These are phyloP conservation scores for Hyles euphorbiae DNA, from an alignment of 1,140 invertebrate species.

Conservation along the genomic window DNA sequence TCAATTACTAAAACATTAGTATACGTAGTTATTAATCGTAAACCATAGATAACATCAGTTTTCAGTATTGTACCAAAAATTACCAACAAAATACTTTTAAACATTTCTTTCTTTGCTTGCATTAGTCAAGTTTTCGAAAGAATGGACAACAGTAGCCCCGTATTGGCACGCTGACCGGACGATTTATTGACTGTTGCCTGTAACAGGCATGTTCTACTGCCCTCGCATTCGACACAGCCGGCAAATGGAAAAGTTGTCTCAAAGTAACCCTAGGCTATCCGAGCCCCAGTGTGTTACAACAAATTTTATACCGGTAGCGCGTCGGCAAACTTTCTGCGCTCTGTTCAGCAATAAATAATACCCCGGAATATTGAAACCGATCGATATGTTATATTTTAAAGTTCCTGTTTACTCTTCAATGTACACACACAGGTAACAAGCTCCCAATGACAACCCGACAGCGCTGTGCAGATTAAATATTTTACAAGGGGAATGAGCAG, in stretches of 20 bases:
- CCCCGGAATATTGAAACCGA: slow-evolving; percentile 26
- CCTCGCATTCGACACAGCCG: slow-evolving; percentile 21
- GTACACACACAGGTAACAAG: background rate
- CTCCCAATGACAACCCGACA: background rate
- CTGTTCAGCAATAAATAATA: slow-evolving; percentile 40
- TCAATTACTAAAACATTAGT: too few species aligned
- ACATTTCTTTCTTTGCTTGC: too few species aligned
- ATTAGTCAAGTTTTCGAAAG: background rate
- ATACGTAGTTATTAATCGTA: too few species aligned
- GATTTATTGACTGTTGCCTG: slow-evolving; percentile 34
- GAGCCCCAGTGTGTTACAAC: slow-evolving; percentile 23
- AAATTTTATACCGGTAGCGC: slow-evolving; percentile 35
- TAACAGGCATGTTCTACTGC: slow-evolving; percentile 18
- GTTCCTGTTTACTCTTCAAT: slow-evolving; percentile 17
- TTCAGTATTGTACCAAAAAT: too few species aligned
- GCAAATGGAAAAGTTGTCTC: slow-evolving; percentile 41
- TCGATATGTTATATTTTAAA: slow-evolving; percentile 35
- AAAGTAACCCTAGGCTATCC: slow-evolving; percentile 23
- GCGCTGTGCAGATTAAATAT: slow-evolving; percentile 7
- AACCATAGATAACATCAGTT: too few species aligned
- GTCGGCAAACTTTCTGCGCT: slow-evolving; percentile 30
- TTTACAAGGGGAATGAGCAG: slow-evolving; percentile 22
- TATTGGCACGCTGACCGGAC: slow-evolving; percentile 17
- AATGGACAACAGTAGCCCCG: slow-evolving; percentile 9
- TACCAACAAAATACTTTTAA: too few species aligned